Conservation (phyloP, 2,113 vertebrate species). For the Atlantisia rogersi region DNA sequence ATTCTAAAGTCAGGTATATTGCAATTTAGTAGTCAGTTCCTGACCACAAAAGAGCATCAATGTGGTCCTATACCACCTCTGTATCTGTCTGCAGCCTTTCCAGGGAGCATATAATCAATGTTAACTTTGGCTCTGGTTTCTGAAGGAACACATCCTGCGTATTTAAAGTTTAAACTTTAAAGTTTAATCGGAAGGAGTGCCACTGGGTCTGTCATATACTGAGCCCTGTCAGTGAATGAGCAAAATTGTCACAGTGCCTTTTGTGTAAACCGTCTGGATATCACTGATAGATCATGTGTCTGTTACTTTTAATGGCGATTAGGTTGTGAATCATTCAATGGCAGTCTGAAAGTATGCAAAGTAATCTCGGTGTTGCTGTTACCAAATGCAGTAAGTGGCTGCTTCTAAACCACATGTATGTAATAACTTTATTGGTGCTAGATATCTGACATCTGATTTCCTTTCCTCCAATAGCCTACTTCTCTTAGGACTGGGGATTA, state of each 20-base stretch:
- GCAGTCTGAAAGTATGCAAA: neutral
- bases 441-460: neutral
- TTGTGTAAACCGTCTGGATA: neutral
- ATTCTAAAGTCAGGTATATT: neutral
- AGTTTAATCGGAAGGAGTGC: neutral
- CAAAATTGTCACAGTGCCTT: neutral
- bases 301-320: neutral
- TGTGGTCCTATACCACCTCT: neutral
- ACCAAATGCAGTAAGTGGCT: neutral
- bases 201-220: neutral
- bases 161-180: neutral
- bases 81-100: neutral
- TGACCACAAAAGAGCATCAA: neutral
- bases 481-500: neutral
- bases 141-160: neutral
- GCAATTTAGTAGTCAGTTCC: neutral
- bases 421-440: neutral
- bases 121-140: neutral
- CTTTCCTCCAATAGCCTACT: neutral
- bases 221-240: neutral
- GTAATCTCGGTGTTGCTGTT: neutral
- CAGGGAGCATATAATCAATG: neutral
- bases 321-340: neutral
- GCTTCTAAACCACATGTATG: accelerated
- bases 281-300: neutral